These are phyloP conservation scores for Arrhamphus sclerolepis DNA, from an alignment of 2,797 vertebrate species.

Conservation along the genomic window DNA sequence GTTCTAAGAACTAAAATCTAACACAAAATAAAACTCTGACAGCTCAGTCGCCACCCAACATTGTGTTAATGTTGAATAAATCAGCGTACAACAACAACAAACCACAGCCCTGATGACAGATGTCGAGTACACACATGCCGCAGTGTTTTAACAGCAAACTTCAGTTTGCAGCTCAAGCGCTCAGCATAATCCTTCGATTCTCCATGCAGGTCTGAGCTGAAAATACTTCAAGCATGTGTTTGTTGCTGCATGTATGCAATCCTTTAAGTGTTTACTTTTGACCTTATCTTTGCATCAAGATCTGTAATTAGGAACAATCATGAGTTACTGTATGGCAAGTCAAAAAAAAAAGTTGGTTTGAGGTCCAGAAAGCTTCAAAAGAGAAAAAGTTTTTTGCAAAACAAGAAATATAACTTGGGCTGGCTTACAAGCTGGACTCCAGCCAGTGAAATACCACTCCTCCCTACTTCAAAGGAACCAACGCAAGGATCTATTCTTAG, in stretches of 20 bases:
- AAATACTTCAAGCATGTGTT: constrained; percentile 11
- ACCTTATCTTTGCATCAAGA: constrained; percentile 7
- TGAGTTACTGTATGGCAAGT: neutral
- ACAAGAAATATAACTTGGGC: constrained; percentile 34
- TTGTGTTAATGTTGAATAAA: constrained; percentile 24
- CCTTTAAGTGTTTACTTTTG: constrained; percentile 27
- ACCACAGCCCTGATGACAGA: constrained; percentile 48
- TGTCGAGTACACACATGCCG: constrained; percentile 34
- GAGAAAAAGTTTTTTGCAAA: constrained; percentile 22
- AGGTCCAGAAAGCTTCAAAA: constrained; percentile 3
- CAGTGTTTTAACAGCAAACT: constrained; percentile 63
- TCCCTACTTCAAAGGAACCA: constrained; percentile 44
- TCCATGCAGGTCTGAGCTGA: constrained; percentile 38
- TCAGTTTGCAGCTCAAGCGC: constrained; percentile 25
- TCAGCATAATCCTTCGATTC: constrained; percentile 11
- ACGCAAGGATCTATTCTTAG: constrained; percentile 58
- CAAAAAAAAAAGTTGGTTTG: neutral
- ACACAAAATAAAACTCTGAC: constrained; percentile 14
- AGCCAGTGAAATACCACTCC: constrained; percentile 48
- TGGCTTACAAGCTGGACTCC: constrained; percentile 31
- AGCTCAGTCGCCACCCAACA: constrained; percentile 22
- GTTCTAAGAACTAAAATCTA: constrained; percentile 2
- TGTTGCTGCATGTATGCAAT: constrained; percentile 18
- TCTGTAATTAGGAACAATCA: constrained; percentile 4
- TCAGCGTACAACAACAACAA: constrained; percentile 55